Base-by-base conservation (phyloP, 2,888 invertebrate genomes). In the Lasioglossum marginatum region DNA sequence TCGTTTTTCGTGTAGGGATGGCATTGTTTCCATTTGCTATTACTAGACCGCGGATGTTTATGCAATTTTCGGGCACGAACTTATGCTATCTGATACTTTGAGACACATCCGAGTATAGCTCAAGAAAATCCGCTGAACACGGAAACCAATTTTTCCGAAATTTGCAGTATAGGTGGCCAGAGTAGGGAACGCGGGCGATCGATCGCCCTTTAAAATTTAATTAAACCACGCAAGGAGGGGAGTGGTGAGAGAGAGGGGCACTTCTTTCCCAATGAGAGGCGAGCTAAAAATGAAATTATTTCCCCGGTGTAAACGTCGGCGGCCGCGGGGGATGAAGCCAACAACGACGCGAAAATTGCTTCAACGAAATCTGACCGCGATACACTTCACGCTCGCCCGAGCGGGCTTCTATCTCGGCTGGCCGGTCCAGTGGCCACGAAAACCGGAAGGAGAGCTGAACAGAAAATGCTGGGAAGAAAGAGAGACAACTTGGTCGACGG, bases 361-460 rank as follows among this genome's bases (percentile, higher is more conserved):
- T 57, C 71, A 74, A 57, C 45, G 76, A 81, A 52, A 82, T 79
- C 43, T 52, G 78, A 52, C 48, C 74, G 66, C 66, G 52, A 68
- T 75, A 45, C 66, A 60, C 43, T 72, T 68, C 27, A 52, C 40
- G 66, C 78, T 43, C 71, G 37, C 52, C 45, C 77, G 66, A 8
- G n/a, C 43, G 34, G 48, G 68, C 19, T 57, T 71, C 71, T 72
- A 71, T 78, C 77, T 77, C 48, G 8, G 19, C 12, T 4, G 68
- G 34, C 43, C 75, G 43, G 75, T 19, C 31, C 31, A 48, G 45
- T 23, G 8, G 31, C n/a, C 4, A 45, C 23, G 60, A 31, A 31
- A 16, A 27, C 27, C 27, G 27, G 60, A 27, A 60, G 27, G 60
- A 31, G 27, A 27, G 60, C 34, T 23, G 43, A 27, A 31, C 75